A percentile compares a stretch with the other conserved stretches of the same genome.
Conservation (phyloP, 1,140 invertebrate genomes). For the Drosophila leontia region DNA sequence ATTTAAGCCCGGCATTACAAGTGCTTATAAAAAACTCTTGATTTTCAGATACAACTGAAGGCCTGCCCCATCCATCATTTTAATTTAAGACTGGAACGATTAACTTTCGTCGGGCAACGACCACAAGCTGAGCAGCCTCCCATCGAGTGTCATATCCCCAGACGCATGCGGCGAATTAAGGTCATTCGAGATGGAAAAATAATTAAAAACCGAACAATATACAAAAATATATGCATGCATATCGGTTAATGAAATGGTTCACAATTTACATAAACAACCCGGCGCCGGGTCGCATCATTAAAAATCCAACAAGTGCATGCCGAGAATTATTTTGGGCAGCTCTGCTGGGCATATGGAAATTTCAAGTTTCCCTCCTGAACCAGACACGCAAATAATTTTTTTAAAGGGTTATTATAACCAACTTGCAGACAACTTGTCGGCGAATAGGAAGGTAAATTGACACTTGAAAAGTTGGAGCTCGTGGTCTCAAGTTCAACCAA, state of each 20-base stretch:
- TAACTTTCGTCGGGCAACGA: conserved; percentile 64
- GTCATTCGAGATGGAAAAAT: conserved; percentile 49
- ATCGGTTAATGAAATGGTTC: conserved; percentile 49
- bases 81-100: conserved; percentile 45
- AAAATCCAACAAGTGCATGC: conserved; percentile 48
- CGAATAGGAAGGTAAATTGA: conserved; percentile 62
- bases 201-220: conserved; percentile 57
- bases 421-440: conserved; percentile 64
- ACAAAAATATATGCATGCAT: conserved; percentile 31
- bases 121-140: conserved; percentile 57
- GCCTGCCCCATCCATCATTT: conserved; percentile 5
- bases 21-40: conserved; percentile 26
- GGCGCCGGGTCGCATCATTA: conserved; percentile 55
- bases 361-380: not conserved
- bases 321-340: conserved; percentile 14
- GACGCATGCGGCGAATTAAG: conserved; percentile 63
- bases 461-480: conserved; percentile 20
- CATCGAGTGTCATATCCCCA: conserved; percentile 7
- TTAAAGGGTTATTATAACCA: not conserved
- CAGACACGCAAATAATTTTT: conserved; percentile 13
- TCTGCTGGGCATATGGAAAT: conserved; percentile 24
- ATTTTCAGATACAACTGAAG: conserved; percentile 4
- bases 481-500: conserved; percentile 26
- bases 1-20: conserved; percentile 21
- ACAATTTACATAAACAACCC: conserved; percentile 59